Percentiles rank a stretch among this genome's conserved stretches.
Evolutionary conservation across 2,888 invertebrate genomes (phyloP).

Genomic region (Glomeris marginata): DNA sequence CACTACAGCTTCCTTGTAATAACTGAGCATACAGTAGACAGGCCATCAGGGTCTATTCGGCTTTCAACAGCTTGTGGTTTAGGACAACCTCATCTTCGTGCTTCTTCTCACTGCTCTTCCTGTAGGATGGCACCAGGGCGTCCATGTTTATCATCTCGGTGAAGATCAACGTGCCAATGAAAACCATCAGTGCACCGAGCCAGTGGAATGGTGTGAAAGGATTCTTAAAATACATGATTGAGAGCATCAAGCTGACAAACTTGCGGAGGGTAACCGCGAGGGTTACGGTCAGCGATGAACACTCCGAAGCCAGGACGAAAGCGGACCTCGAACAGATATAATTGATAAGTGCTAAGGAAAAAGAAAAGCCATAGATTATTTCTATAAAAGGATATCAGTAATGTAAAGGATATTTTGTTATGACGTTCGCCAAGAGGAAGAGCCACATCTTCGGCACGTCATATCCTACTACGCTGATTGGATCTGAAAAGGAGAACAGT

Average conservation of each 20-base stretch:
- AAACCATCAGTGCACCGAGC: slow-evolving; percentile 32
- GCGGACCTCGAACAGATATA: slow-evolving; percentile 36
- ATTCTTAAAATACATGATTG: slow-evolving; percentile 35
- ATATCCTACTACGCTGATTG: slow-evolving; percentile 19
- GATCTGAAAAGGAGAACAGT: slow-evolving; percentile 19
- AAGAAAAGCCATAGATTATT: no score
- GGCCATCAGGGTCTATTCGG: no score
- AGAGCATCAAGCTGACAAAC: slow-evolving; percentile 35
- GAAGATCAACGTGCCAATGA: slow-evolving; percentile 35
- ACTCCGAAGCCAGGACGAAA: slow-evolving; percentile 35
- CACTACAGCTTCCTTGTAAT: no score
- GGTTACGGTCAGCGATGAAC: slow-evolving; percentile 34
- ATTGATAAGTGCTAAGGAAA: slow-evolving; percentile 18
- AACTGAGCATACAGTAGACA: no score
- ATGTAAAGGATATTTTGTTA: slow-evolving; percentile 24
- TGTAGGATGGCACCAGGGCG: no score
- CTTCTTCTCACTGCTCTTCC: no score
- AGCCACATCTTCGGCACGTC: slow-evolving; percentile 30
- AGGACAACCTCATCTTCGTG: no score
- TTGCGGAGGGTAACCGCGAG: slow-evolving; percentile 37
- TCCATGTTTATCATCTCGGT: slow-evolving; percentile 20
- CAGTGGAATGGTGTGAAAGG: slow-evolving; percentile 34
- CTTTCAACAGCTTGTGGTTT: no score
- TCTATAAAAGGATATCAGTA: no score
- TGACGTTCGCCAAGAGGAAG: slow-evolving; percentile 25